Percentiles rank a stretch among this genome's conserved stretches.
Evolutionary conservation across 2,797 vertebrate species (phyloP).

Genomic region (Eulemur mongoz): DNA sequence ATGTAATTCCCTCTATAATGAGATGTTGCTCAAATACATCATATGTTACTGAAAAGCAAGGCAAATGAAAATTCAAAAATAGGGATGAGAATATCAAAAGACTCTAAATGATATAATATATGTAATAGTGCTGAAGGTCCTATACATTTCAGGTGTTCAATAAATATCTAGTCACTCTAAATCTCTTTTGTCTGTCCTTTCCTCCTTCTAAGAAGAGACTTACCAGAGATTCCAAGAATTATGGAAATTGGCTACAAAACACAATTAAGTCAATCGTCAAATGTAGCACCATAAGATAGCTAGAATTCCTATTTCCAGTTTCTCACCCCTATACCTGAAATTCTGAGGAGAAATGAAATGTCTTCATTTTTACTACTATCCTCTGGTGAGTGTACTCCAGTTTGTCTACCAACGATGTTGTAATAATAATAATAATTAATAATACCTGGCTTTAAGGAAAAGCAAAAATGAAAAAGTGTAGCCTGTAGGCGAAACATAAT

Average conservation of each 20-base stretch:
- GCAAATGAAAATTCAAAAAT: neutral
- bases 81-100: neutral
- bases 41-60: neutral
- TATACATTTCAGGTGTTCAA: neutral
- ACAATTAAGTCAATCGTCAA: neutral
- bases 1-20: neutral
- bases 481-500: neutral
- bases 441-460: neutral
- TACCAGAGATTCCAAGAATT: neutral
- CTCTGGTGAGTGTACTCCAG: neutral
- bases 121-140: neutral
- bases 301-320: neutral
- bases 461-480: neutral
- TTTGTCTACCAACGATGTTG: neutral
- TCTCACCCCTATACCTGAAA: neutral
- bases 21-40: neutral
- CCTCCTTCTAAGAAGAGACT: neutral
- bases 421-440: neutral
- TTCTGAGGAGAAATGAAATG: neutral
- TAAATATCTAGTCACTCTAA: neutral
- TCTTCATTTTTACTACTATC: neutral
- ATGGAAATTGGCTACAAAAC: neutral
- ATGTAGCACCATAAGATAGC: neutral
- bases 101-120: neutral
- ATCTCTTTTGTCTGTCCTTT: neutral